Conservation (phyloP, 2,888 invertebrate species). For the Timandra comae region DNA sequence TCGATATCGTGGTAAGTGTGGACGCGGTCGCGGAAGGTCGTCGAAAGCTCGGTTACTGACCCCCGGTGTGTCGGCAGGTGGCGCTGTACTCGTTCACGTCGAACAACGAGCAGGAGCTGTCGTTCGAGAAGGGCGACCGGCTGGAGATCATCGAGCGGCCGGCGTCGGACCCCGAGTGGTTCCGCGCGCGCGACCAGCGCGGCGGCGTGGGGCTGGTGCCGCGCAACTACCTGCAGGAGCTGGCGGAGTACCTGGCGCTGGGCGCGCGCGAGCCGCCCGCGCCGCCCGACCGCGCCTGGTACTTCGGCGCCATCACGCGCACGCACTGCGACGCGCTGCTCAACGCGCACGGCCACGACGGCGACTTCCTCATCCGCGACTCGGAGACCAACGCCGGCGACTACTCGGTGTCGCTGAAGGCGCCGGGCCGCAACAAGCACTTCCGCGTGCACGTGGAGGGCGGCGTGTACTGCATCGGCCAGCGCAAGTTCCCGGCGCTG, state of each 20-base stretch:
- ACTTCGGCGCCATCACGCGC: slow-evolving; percentile 96
- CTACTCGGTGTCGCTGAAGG: slow-evolving; percentile 98
- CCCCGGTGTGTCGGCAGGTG: slow-evolving; percentile 60
- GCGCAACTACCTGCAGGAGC: slow-evolving; percentile 94
- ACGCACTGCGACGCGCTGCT: slow-evolving; percentile 97
- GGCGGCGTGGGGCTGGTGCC: slow-evolving; percentile 97
- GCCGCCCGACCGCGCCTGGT: slow-evolving; percentile 92
- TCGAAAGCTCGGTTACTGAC: too few species aligned
- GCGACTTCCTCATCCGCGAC: slow-evolving; percentile 98
- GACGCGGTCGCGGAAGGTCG: too few species aligned
- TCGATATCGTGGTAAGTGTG: slow-evolving; percentile 92
- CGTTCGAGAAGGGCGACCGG: slow-evolving; percentile 97
- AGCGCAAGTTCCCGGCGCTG: slow-evolving; percentile 96
- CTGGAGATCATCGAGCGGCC: slow-evolving; percentile 98
- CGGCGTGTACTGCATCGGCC: slow-evolving; percentile 96
- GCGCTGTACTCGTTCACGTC: slow-evolving; percentile 96
- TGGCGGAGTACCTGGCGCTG: slow-evolving; percentile 85
- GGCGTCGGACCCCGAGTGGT: slow-evolving; percentile 99
- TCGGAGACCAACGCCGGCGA: slow-evolving; percentile 99
- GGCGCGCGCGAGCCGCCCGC: slow-evolving; percentile 23
- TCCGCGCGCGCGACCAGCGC: slow-evolving; percentile 93
- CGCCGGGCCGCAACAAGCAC: slow-evolving; percentile 98
- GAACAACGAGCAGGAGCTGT: slow-evolving; percentile 96
- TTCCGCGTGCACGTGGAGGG: slow-evolving; percentile 98
- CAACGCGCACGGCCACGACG: slow-evolving; percentile 96